Evolutionary conservation across 2,113 vertebrate genomes (phyloP).

Genomic region (Chionis minor): DNA sequence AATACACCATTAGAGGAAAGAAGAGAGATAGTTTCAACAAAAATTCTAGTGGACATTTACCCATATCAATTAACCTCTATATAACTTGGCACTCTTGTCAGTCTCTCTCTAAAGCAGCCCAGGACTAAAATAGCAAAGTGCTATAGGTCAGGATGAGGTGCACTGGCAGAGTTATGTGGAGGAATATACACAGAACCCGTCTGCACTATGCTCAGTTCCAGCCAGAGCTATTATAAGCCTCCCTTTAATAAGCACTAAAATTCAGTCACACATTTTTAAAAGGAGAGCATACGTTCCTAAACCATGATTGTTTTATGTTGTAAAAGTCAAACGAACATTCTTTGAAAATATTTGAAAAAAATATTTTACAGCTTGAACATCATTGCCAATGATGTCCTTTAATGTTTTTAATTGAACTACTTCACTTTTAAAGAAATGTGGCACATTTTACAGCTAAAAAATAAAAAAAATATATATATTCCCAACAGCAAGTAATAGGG

Average conservation of each 20-base stretch:
- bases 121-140: slow-evolving; percentile 60
- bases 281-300: neutral
- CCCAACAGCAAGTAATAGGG: neutral
- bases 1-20: slow-evolving; percentile 38
- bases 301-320: neutral
- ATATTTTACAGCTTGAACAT: neutral
- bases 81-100: slow-evolving; percentile 50
- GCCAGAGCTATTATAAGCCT: slow-evolving; percentile 26
- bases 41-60: slow-evolving; percentile 48
- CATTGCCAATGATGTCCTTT: neutral
- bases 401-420: neutral
- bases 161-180: neutral
- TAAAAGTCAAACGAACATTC: neutral
- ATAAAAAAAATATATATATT: neutral
- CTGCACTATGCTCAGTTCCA: slow-evolving; percentile 22
- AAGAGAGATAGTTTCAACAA: slow-evolving; percentile 30
- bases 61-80: slow-evolving; percentile 59
- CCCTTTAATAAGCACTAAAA: slow-evolving; percentile 49
- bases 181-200: neutral
- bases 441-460: neutral
- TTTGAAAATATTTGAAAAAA: neutral
- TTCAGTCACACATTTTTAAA: slow-evolving; percentile 25
- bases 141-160: slow-evolving; percentile 57
- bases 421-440: neutral
- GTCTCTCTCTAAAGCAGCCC: slow-evolving; percentile 53